A percentile compares a stretch with the other conserved stretches of the same genome.
Evolutionary conservation across 2,797 vertebrate genomes (phyloP).

Genomic region (Crocodylus rhombifer): DNA sequence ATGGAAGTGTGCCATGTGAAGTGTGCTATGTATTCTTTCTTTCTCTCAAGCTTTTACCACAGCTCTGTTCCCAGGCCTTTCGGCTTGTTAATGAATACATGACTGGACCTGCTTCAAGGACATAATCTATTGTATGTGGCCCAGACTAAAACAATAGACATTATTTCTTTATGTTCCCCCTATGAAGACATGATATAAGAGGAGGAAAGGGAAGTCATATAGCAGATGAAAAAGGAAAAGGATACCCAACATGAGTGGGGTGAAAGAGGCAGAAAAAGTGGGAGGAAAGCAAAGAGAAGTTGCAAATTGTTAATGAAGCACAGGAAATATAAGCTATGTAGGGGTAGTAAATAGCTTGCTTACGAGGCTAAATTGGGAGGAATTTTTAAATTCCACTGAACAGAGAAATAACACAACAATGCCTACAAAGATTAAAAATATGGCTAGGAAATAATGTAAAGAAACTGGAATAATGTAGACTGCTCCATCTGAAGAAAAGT

Average conservation of each 20-base stretch:
- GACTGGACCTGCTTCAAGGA: background rate
- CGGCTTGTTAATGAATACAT: background rate
- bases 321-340: background rate
- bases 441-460: background rate
- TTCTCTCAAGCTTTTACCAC: background rate
- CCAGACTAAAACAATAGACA: background rate
- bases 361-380: background rate
- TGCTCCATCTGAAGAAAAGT: background rate
- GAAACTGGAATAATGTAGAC: background rate
- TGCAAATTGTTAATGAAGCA: background rate
- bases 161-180: background rate
- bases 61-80: background rate
- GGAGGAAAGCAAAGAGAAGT: background rate
- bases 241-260: background rate
- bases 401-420: background rate
- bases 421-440: conserved; percentile 2
- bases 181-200: background rate
- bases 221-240: background rate
- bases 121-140: background rate
- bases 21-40: background rate
- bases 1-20: background rate
- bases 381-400: background rate
- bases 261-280: background rate
- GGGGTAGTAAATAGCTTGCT: background rate
- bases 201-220: background rate